Conservation (phyloP, 2,888 invertebrate species). For the Nineta flava region DNA sequence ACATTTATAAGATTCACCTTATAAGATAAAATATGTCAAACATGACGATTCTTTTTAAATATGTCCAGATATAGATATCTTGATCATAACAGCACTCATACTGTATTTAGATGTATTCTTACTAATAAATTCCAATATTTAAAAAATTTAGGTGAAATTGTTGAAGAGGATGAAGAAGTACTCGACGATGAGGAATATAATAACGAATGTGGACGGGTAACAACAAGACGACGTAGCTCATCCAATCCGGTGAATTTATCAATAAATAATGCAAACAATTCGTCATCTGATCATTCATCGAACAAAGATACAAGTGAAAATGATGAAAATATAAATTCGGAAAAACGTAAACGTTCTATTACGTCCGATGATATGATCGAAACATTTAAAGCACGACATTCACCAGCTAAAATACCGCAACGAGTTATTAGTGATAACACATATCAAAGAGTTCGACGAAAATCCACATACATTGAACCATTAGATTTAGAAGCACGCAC, state of each 20-base stretch:
- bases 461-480: slow-evolving; percentile 46
- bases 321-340: slow-evolving; percentile 15
- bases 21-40: no score
- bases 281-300: slow-evolving; percentile 43
- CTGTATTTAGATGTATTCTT: not conserved
- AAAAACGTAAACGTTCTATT: slow-evolving; percentile 1
- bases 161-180: slow-evolving; percentile 27
- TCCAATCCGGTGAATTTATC: slow-evolving; percentile 74
- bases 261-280: slow-evolving; percentile 42
- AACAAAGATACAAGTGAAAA: slow-evolving; percentile 24
- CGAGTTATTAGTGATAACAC: slow-evolving; percentile 35
- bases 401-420: slow-evolving; percentile 41
- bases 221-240: slow-evolving; percentile 47
- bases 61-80: not conserved
- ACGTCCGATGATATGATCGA: not conserved
- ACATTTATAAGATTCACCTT: no score
- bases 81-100: not conserved
- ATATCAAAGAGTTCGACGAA: slow-evolving; percentile 39
- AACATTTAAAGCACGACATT: slow-evolving; percentile 29
- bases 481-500: slow-evolving; percentile 50
- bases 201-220: slow-evolving; percentile 27
- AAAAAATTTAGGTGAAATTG: slow-evolving; percentile 24
- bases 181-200: slow-evolving; percentile 20
- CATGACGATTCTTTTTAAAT: no score
- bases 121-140: not conserved